Evolutionary conservation across 1,140 invertebrate species (phyloP), one percentile per base, ranked within the genome.

Genomic region (Scylla paramamosain): DNA sequence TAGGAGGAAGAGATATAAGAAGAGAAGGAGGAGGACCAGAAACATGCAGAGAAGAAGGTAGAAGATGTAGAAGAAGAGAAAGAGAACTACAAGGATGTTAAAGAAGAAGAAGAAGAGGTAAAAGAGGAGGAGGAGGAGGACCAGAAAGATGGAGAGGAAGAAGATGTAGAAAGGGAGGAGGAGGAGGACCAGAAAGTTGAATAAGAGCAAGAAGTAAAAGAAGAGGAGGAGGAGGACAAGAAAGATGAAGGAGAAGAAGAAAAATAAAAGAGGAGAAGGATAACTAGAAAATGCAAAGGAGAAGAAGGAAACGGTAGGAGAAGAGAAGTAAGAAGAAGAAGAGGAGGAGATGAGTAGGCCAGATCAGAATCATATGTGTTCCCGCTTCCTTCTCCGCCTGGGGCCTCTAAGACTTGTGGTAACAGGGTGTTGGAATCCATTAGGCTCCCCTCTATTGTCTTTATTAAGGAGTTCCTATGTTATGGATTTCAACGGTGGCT

Each of bases 1-100:
- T 29, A 28, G n/a, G n/a, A 67, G 52, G 46, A 45, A 1, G 7
- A 52, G 31, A 28, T 10, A 25, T 16, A 46, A 46, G 46, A 46
- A 28, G 10, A 91, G 25, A 52, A 52, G 45, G 45, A 93, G 46
- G 67, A 92, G 28, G 83, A 29, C n/a, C 59, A 82, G 91, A 92
- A 77, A 77, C 20, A 92, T 4, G 39, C 20, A 92, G 91, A 82
- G 29, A 92, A 20, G 39, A 25, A 92, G 91, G 77, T 0, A 91
- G 90, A 91, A 16, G n/a, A 6, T n/a, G 46, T 29, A 29, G 48
- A n/a, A n/a, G 25, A 52, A 91, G 10, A 59, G 28, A n/a, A 52
- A 3, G 48, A 20, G 45, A 52, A 46, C 14, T 12, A 59, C 2
- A 59, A 12, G 10, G 20, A 59, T 59, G 31, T 84, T 28, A 84